Percentiles rank a stretch among this genome's conserved stretches.
Evolutionary conservation across 53 echinoderm and acorn worm genomes (phyloP).

Genomic region (Hippasteria phrygiana): DNA sequence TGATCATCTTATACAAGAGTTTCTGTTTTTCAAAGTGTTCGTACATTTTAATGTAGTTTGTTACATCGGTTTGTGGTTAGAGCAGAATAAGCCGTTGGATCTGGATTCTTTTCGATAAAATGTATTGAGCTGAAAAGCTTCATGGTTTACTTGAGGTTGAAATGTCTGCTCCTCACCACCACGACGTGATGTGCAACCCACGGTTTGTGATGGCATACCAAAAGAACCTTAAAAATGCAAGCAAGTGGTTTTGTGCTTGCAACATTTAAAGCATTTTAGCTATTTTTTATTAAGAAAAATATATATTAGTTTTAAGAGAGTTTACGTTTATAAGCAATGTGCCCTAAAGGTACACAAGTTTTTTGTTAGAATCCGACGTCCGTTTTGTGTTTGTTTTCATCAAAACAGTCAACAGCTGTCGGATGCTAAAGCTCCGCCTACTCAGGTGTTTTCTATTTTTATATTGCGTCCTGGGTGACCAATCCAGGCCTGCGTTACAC

Average conservation of each 20-base stretch:
- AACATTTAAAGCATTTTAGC: slow-evolving; percentile 55
- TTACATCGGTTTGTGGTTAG: neutral
- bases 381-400: slow-evolving; percentile 18
- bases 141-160: neutral
- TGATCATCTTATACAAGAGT: neutral
- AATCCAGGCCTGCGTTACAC: slow-evolving; percentile 38
- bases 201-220: slow-evolving; percentile 5
- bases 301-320: slow-evolving; percentile 49
- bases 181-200: neutral
- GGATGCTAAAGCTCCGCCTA: slow-evolving; percentile 63
- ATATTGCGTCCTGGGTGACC: slow-evolving; percentile 51
- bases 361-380: slow-evolving; percentile 27
- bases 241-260: slow-evolving; percentile 18
- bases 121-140: neutral
- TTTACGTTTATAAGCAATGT: slow-evolving; percentile 25
- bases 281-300: slow-evolving; percentile 47
- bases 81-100: neutral
- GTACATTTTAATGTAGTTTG: slow-evolving; percentile 13
- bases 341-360: slow-evolving; percentile 38
- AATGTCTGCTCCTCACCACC: neutral
- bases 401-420: slow-evolving; percentile 11
- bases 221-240: neutral
- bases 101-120: too few species aligned
- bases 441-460: slow-evolving; percentile 71
- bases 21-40: slow-evolving; percentile 3